Evolutionary conservation across 1,140 invertebrate genomes (phyloP), one percentile per base, ranked within the genome.

Genomic region (Lithobius niger): DNA sequence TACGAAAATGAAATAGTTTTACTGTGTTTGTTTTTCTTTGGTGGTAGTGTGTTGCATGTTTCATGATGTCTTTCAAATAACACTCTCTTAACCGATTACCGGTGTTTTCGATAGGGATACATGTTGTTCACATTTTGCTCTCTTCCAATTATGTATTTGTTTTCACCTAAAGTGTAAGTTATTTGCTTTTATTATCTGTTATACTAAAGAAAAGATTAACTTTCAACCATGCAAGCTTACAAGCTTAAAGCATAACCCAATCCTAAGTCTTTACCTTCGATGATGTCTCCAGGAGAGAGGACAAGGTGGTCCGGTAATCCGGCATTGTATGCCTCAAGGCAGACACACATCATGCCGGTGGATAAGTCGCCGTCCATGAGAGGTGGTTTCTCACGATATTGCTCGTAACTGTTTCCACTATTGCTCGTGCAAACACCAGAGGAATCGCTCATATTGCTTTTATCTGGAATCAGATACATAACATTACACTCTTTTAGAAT

Each of bases 201-300:
- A n/a, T 19, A 15, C 22, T 10, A 47, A 47, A 47, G 22, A 47
- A 47, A 10, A 18, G 19, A 47, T 47, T 10, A 19, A 47, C 6
- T 10, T 6, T 4, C 19, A 47, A n/a, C n/a, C n/a, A n/a, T n/a
- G n/a, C n/a, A n/a, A n/a, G n/a, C n/a, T n/a, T n/a, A n/a, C n/a
- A n/a, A n/a, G n/a, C n/a, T n/a, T n/a, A n/a, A n/a, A n/a, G n/a
- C n/a, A n/a, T n/a, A n/a, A n/a, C n/a, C n/a, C n/a, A n/a, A n/a
- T n/a, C n/a, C n/a, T n/a, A 45, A 13, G 6, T 13, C 10, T 13
- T 24, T 75, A 91, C 88, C 85, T 84, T 93, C 87, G 52, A 95
- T 79, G 59, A 93, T 84, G 67, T 95, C 90, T 43, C 90, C 91
- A 64, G 86, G 83, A 62, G 79, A 80, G 57, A 95, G 81, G 40